Conservation (phyloP, 2,888 invertebrate genomes). For the Tortricodes alternella region DNA sequence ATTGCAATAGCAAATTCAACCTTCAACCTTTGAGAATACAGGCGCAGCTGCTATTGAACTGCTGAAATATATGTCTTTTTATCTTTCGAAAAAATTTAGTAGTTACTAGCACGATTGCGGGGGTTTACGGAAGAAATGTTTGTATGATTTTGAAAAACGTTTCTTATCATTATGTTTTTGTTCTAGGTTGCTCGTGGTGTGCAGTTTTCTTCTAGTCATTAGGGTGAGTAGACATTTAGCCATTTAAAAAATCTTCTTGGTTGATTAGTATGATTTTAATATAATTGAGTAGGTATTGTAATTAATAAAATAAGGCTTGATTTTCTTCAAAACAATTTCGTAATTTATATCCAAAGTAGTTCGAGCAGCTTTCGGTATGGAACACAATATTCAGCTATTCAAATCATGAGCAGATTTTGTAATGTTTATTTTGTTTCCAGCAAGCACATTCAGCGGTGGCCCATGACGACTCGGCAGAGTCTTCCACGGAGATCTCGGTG, state of each 20-base stretch:
- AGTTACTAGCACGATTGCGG: conserved; percentile 36
- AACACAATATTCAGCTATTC: no score
- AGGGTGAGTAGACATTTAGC: conserved; percentile 46
- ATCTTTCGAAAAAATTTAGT: no score
- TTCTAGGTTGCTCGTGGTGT: conserved; percentile 65
- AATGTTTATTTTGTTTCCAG: conserved; percentile 24
- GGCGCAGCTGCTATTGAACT: no score
- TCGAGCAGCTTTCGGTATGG: no score
- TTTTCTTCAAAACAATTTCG: no score
- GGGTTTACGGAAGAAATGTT: conserved; percentile 1
- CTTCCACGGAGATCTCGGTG: conserved; percentile 55
- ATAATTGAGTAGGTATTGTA: not conserved
- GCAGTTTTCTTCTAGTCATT: conserved; percentile 56
- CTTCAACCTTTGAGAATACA: no score
- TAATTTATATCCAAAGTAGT: no score
- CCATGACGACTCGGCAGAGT: conserved; percentile 52
- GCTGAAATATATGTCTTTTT: no score
- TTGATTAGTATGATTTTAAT: not conserved
- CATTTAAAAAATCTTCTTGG: no score
- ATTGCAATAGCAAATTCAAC: no score
- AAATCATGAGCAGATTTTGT: no score
- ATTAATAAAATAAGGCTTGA: no score
- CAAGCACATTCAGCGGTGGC: conserved; percentile 35
- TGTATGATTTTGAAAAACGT: not conserved
- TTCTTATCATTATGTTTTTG: conserved; percentile 38